Conservation (phyloP, 2,888 invertebrate genomes). For the Pomacea canaliculata region DNA sequence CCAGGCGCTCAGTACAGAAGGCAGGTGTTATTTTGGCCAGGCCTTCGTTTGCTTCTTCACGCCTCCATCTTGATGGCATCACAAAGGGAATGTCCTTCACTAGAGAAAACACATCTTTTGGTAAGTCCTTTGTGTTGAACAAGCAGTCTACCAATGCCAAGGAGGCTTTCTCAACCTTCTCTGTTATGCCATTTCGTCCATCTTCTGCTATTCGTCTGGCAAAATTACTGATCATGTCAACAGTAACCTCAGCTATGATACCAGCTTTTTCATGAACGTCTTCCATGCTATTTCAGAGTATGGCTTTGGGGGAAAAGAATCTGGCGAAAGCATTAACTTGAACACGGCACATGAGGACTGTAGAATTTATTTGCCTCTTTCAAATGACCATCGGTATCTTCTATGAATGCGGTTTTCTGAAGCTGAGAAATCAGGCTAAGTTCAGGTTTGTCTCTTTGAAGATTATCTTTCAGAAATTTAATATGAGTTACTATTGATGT, state of each 20-base stretch:
- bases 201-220: not conserved
- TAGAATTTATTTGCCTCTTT: not conserved
- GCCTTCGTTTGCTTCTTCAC: not conserved
- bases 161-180: not conserved
- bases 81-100: not conserved
- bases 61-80: not conserved
- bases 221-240: not conserved
- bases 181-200: not conserved
- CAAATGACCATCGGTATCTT: not conserved
- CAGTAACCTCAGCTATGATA: not conserved
- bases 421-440: not conserved
- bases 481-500: not conserved
- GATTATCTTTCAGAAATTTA: not conserved
- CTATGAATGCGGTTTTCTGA: not conserved
- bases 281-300: not conserved
- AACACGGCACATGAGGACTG: not conserved
- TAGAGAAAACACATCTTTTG: not conserved
- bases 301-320: not conserved
- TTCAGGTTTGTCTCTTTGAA: not conserved
- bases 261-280: not conserved
- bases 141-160: not conserved
- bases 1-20: slow-evolving; percentile 4
- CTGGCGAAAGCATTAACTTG: not conserved
- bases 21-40: not conserved
- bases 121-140: not conserved